These are phyloP conservation scores for Myrmophylax atrothorax DNA, from an alignment of 2,113 vertebrate genomes.

Conservation along the genomic window DNA sequence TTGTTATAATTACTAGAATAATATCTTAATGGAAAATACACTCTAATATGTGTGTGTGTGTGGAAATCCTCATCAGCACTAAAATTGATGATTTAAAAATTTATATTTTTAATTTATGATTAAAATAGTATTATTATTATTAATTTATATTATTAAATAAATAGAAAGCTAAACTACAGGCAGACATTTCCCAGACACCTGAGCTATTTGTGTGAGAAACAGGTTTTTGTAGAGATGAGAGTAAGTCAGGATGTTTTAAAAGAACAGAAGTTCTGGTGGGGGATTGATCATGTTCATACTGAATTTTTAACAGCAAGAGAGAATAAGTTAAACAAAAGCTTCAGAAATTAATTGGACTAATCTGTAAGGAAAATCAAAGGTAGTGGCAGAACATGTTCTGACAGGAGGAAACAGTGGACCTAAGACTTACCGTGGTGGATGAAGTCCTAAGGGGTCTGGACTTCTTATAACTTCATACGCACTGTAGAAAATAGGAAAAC, in stretches of 20 bases:
- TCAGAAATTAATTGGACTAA: neutral
- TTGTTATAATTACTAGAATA: neutral
- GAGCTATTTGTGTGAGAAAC: neutral
- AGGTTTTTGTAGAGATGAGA: neutral
- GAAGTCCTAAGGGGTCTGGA: neutral
- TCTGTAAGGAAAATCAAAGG: neutral
- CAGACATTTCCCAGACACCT: neutral
- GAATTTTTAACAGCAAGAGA: neutral
- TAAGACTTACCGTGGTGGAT: neutral
- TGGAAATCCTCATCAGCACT: neutral
- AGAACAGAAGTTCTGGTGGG: neutral
- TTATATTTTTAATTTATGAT: neutral
- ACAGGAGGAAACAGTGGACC: neutral
- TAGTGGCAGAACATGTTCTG: neutral
- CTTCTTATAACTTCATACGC: neutral
- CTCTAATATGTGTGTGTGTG: neutral
- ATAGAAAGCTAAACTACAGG: neutral
- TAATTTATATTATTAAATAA: neutral
- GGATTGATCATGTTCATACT: neutral
- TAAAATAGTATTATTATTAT: neutral
- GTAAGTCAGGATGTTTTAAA: neutral
- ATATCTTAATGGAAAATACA: neutral
- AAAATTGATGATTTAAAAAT: neutral
- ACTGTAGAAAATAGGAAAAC: neutral
- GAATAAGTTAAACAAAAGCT: neutral